These are phyloP conservation scores for Pararge aegeria DNA, from an alignment of 1,140 invertebrate genomes.

Conservation along the genomic window DNA sequence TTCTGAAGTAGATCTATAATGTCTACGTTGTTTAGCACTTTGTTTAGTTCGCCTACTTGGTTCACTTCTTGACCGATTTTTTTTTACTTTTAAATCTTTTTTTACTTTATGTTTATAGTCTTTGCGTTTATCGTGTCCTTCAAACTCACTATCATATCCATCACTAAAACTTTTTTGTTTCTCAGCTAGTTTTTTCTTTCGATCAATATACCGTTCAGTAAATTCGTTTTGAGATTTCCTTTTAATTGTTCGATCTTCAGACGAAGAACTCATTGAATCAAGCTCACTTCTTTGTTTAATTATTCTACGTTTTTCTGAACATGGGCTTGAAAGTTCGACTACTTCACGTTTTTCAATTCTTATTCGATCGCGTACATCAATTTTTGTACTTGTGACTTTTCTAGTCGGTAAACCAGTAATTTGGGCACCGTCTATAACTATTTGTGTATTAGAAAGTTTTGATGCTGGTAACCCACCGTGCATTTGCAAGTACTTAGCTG, in stretches of 20 bases:
- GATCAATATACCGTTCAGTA: constrained; percentile 42
- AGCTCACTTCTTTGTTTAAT: constrained; percentile 43
- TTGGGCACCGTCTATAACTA: constrained; percentile 67
- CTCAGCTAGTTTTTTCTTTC: constrained; percentile 52
- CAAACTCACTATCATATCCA: constrained; percentile 72
- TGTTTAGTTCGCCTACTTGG: constrained; percentile 56
- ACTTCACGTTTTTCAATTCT: constrained; percentile 77
- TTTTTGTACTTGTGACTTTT: constrained; percentile 77
- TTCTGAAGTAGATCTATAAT: constrained; percentile 56
- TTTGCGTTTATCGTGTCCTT: constrained; percentile 42
- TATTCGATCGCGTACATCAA: constrained; percentile 73
- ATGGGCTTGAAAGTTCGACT: constrained; percentile 69
- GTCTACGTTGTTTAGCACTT: constrained; percentile 49
- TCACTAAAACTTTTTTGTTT: constrained; percentile 77
- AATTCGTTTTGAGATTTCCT: constrained; percentile 49
- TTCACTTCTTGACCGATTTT: constrained; percentile 70
- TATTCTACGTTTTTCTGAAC: constrained; percentile 43
- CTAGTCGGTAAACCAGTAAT: constrained; percentile 68
- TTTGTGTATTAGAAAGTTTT: constrained; percentile 81
- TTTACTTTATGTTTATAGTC: constrained; percentile 45
- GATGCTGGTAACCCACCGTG: constrained; percentile 91
- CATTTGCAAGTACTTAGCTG: constrained; percentile 95
- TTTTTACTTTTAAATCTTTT: constrained; percentile 48
- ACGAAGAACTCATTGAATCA: constrained; percentile 50
- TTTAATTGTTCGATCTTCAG: constrained; percentile 46